These are phyloP conservation scores for Equus przewalskii DNA, from an alignment of 2,113 vertebrate genomes.

Conservation along the genomic window DNA sequence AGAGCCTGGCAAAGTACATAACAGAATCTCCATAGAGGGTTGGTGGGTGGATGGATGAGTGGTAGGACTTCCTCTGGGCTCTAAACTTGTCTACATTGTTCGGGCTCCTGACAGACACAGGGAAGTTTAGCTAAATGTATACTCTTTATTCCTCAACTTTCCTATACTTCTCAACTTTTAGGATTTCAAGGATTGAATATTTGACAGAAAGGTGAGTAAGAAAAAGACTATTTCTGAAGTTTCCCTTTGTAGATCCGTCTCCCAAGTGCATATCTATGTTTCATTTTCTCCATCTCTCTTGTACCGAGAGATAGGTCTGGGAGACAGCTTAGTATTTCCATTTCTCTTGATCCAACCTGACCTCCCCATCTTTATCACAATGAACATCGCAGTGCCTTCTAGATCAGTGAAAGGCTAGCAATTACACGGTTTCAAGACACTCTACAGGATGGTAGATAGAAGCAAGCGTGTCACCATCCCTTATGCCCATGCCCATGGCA, in stretches of 20 bases:
- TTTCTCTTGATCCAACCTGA: not conserved
- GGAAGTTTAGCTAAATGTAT: not conserved
- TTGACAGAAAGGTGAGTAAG: constrained; percentile 18
- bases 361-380: not conserved
- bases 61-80: not conserved
- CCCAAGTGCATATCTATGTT: not conserved
- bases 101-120: not conserved
- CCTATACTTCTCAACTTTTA: not conserved
- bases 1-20: not conserved
- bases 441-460: not conserved
- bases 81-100: not conserved
- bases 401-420: not conserved
- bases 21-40: not conserved
- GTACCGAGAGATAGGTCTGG: not conserved
- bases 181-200: not conserved
- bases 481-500: not conserved
- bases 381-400: not conserved
- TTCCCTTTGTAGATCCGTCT: not conserved
- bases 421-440: not conserved
- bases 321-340: not conserved
- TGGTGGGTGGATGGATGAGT: accelerated
- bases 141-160: not conserved
- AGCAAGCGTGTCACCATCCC: not conserved
- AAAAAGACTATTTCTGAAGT: not conserved
- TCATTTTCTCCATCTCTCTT: not conserved